These are phyloP conservation scores for Diabrotica balteata DNA, from an alignment of 2,888 invertebrate genomes.

Conservation along the genomic window DNA sequence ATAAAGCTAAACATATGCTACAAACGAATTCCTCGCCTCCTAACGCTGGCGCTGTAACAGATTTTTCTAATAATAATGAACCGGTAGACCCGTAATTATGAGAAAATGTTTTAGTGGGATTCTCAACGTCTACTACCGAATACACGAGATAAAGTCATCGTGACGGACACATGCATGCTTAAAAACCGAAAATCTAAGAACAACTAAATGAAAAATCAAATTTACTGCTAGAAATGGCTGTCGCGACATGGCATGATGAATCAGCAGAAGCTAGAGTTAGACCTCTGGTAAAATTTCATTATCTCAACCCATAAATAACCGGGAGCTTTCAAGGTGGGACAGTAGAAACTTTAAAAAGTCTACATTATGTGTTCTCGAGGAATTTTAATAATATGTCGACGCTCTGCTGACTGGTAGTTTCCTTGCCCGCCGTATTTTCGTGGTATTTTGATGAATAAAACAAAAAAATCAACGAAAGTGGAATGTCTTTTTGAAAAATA, in stretches of 20 bases:
- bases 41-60: too few relatives aligned
- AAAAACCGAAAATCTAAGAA: constrained; percentile 2
- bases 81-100: too few relatives aligned
- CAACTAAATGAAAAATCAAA: constrained; percentile 20
- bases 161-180: background rate
- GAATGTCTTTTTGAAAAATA: background rate
- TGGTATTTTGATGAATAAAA: constrained; percentile 6
- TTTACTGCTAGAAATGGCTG: constrained; percentile 19
- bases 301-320: constrained; percentile 49
- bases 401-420: background rate
- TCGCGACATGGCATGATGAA: constrained; percentile 26
- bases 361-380: constrained; percentile 48
- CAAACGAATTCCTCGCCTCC: too few relatives aligned
- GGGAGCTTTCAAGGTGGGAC: constrained; percentile 48
- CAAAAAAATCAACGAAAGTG: constrained; percentile 1
- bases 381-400: constrained; percentile 50
- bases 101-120: background rate
- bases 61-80: too few relatives aligned
- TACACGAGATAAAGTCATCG: constrained; percentile 5
- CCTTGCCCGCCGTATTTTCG: background rate
- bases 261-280: constrained; percentile 21
- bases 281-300: constrained; percentile 51
- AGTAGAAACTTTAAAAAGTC: constrained; percentile 42
- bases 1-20: too few relatives aligned
- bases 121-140: constrained; percentile 10